Base-by-base conservation (phyloP, 2,888 invertebrate species). In the Drosophila tripunctata region DNA sequence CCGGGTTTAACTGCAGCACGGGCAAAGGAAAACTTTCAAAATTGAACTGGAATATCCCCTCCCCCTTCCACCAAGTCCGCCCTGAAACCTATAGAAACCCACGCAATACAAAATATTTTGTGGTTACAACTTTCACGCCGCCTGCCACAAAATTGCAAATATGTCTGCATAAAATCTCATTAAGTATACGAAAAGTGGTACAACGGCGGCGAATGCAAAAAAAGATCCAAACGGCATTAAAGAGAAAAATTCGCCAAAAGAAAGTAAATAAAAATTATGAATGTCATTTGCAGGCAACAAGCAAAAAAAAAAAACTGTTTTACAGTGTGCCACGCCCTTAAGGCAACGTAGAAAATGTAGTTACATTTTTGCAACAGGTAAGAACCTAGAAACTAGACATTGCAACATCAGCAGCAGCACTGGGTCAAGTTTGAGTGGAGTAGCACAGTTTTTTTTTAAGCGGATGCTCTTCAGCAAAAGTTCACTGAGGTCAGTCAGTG, bases 131-230 rank as follows among this genome's bases (percentile, higher is more conserved):
- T 85, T 85, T 56, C 67, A 48, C 63, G 67, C 67, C 54, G 67
- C 65, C 51, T 65, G 58, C 70, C 57, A 48, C 64, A 64, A 60
- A 86, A 79, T 79, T 70, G 87, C 81, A 72, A 87, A 87, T 83
- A 80, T 88, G 83, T 88, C 87, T 80, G 70, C 47, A 67, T 72
- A 68, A 88, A 88, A 83, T 88, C 88, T 88, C 87, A 88, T 83
- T 88, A 83, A 73, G 81, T 72, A 83, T 72, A 75, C 87, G 72
- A 68, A 72, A 65, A 54, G 67, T 65, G 58, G 71, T 61, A 54
- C 65, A 48, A 57, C 55, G 55, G 61, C 24, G 66, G 60, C 58
- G 68, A 66, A 70, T 12, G 50, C 35, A 35, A 45, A 58, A 58
- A 40, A 14, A 6, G 12, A n/a, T n/a, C n/a, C n/a, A n/a, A n/a